Base-by-base conservation (phyloP, 2,113 vertebrate species). In the Entelurus aequoreus region DNA sequence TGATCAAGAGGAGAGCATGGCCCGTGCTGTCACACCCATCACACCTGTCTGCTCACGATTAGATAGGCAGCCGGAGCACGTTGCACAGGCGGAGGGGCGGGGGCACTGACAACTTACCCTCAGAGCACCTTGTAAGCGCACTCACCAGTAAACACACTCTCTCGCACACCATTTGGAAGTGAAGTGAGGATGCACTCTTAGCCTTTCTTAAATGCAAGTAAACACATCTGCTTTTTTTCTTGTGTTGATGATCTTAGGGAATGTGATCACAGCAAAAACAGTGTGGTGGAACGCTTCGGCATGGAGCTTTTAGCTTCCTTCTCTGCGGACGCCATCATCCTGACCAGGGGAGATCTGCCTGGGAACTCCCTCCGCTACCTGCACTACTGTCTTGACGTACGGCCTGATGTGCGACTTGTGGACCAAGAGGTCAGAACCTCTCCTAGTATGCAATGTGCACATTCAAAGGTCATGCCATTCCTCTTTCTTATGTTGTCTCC, bases 341-440 rank as follows among this genome's bases (percentile, higher is more conserved):
- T 99, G 87, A 93, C 97, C 5, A 91, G 94, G 80, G 97, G 97
- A 72, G 97, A 99, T 77, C 81, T 99, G 66, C 95, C 97, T 0
- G 97, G 97, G 37, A 99, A 99, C 81, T 89, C 94, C 50, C 86
- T 99, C 62, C 95, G 96, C 71, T 99, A 99, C 51, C 47, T 97
- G 36, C 91, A 97, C 86, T 97, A 96, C 50, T 98, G 96, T 1
- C 92, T 94, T 75, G 92, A 86, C 0, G 49, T 92, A 47, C 91
- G 96, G 66, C 92, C 94, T 3, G 94, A 98, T 71, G 44, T 95
- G 55, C 91, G 89, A 14, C 88, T 99, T 13, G 93, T 99, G 52
- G 95, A 99, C 84, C 97, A 99, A 80, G 97, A 99, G 93, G 97
- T 99, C 85, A 48, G 80, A 72, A 81, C 79, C 37, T 14, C 13